Evolutionary conservation across 2,797 vertebrate genomes (phyloP).

Genomic region (Gymnothorax reevesii): DNA sequence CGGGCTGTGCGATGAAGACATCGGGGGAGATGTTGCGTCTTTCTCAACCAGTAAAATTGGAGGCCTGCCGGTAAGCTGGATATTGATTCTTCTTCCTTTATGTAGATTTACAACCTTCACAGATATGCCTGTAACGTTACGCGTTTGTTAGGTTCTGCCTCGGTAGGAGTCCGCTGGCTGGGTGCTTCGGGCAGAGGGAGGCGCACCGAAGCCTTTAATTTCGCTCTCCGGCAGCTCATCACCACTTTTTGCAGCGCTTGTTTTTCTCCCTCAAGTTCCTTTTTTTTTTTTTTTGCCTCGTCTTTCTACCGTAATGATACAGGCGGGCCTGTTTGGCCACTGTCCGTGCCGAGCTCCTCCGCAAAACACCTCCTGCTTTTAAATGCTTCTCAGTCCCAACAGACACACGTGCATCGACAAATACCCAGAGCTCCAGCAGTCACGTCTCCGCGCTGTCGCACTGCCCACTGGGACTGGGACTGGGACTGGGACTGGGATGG

Average conservation of each 20-base stretch:
- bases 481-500: no score
- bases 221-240: background rate
- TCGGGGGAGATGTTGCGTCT: conserved; percentile 2
- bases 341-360: background rate
- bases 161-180: background rate
- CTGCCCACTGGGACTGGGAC: no score
- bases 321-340: background rate
- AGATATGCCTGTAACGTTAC: no score
- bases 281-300: no score
- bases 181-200: background rate
- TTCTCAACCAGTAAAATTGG: conserved; percentile 9
- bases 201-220: background rate
- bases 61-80: background rate
- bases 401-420: background rate
- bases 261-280: no score
- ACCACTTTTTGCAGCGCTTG: no score
- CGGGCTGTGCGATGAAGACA: background rate
- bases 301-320: no score
- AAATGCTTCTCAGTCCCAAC: background rate
- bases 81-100: background rate
- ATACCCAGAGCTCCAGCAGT: background rate
- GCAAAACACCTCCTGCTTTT: background rate
- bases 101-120: no score
- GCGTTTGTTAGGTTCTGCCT: no score
- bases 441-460: no score